These are phyloP conservation scores for Stegodyphus mimosarum DNA, from an alignment of 1,140 invertebrate species.

Conservation along the genomic window DNA sequence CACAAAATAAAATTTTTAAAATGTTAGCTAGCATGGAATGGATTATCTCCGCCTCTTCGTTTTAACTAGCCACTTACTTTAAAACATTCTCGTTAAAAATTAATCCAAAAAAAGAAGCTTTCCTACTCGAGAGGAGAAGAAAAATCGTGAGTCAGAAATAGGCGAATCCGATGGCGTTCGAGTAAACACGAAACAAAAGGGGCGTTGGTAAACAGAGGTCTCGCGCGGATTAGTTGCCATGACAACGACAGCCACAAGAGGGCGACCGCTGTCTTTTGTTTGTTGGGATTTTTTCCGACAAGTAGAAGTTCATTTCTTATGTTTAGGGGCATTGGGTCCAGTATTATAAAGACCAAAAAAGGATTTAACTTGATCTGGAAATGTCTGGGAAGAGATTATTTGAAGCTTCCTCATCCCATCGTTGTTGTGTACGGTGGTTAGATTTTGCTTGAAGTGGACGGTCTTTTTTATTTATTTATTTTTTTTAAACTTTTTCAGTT, in stretches of 20 bases:
- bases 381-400: conserved; percentile 40
- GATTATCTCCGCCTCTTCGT: background rate
- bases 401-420: background rate
- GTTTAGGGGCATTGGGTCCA: background rate
- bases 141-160: background rate
- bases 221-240: conserved; percentile 39
- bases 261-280: background rate
- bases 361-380: conserved; percentile 44
- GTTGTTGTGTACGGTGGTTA: background rate
- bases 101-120: conserved; percentile 13
- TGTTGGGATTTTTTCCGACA: conserved; percentile 1
- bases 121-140: background rate
- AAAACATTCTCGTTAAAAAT: conserved; percentile 39
- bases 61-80: conserved; percentile 26
- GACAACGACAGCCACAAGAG: conserved; percentile 7
- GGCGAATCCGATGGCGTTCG: conserved; percentile 1
- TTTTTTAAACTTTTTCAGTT: background rate
- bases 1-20: too few species aligned
- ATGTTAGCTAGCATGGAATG: too few species aligned
- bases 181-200: conserved; percentile 37
- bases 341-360: background rate
- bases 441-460: background rate
- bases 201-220: conserved; percentile 35
- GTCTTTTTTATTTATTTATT: background rate
- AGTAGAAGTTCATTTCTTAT: conserved; percentile 39